phyloP scores from a whole-genome alignment of 2,888 invertebrate species.

The Dexiosoma caninum region DNA sequence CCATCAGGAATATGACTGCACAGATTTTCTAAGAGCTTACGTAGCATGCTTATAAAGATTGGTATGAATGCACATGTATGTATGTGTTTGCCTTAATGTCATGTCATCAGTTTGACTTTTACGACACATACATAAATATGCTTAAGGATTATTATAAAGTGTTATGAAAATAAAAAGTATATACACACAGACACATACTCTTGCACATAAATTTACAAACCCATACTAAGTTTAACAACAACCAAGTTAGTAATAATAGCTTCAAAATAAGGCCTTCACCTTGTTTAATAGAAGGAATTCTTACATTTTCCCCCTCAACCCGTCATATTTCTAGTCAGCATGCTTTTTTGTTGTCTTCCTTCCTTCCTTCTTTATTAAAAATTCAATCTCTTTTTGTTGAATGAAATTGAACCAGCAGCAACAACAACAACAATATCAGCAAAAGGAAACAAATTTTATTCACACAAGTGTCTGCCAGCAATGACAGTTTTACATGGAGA shows the following conservation, averaged over 20 bases:
- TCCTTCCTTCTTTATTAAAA: conserved; percentile 22
- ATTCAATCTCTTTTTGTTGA: conserved; percentile 26
- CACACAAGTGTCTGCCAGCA: conserved; percentile 60
- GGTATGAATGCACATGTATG: no score
- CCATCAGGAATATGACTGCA: no score
- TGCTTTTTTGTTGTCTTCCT: background rate
- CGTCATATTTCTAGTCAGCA: background rate
- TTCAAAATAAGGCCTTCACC: conserved; percentile 58
- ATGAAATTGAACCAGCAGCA: conserved; percentile 35
- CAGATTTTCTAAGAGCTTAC: no score
- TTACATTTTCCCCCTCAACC: background rate
- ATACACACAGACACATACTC: background rate
- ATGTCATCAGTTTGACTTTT: conserved; percentile 59
- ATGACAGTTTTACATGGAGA: background rate
- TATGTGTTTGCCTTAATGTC: conserved; percentile 11
- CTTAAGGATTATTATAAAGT: conserved; percentile 57
- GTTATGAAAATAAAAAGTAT: conserved; percentile 19
- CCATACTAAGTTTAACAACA: conserved; percentile 13
- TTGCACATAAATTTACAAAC: background rate
- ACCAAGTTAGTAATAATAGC: conserved; percentile 21
- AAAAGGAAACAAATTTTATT: conserved; percentile 47
- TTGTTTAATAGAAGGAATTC: conserved; percentile 34
- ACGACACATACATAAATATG: conserved; percentile 54
- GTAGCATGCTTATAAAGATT: background rate
- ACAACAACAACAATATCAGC: conserved; percentile 7